Conservation (phyloP, 2,888 invertebrate genomes). For the Andrena flavipes region DNA sequence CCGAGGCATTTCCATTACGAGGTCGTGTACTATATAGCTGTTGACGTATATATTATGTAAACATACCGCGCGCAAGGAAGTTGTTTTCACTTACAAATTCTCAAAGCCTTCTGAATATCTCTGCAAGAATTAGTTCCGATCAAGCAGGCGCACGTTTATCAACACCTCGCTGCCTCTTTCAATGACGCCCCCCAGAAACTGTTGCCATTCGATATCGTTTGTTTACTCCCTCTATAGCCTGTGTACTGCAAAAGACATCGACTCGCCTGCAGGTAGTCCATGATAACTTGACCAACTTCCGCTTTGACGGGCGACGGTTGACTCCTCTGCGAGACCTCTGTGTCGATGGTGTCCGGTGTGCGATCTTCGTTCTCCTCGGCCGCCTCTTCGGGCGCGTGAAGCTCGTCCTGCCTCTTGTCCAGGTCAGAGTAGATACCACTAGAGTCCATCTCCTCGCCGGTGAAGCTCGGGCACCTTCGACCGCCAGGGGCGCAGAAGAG, state of each 20-base stretch:
- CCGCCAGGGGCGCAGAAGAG: slow-evolving; percentile 88
- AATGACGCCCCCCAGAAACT: too few relatives aligned
- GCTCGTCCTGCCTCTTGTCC: slow-evolving; percentile 90
- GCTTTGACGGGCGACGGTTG: slow-evolving; percentile 81
- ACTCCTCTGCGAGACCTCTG: slow-evolving; percentile 86
- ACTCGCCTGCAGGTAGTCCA: slow-evolving; percentile 77
- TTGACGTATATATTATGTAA: neutral
- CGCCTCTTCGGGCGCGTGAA: slow-evolving; percentile 84
- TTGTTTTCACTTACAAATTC: neutral
- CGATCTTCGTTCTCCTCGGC: slow-evolving; percentile 85
- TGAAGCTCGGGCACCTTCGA: slow-evolving; percentile 82
- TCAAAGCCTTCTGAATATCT: neutral
- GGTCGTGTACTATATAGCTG: neutral
- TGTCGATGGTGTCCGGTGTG: slow-evolving; percentile 88
- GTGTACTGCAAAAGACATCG: neutral
- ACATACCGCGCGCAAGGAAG: neutral
- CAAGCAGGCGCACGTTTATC: too few relatives aligned
- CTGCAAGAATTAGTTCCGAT: neutral
- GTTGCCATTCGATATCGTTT: too few relatives aligned
- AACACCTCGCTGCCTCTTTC: too few relatives aligned
- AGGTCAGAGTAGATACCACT: slow-evolving; percentile 95
- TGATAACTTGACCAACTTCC: slow-evolving; percentile 81
- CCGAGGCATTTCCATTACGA: slow-evolving; percentile 1
- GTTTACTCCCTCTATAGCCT: too few relatives aligned
- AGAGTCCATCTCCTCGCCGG: slow-evolving; percentile 94